phyloP scores from a whole-genome alignment of 2,888 invertebrate genomes.

The Acrobasis suavella region DNA sequence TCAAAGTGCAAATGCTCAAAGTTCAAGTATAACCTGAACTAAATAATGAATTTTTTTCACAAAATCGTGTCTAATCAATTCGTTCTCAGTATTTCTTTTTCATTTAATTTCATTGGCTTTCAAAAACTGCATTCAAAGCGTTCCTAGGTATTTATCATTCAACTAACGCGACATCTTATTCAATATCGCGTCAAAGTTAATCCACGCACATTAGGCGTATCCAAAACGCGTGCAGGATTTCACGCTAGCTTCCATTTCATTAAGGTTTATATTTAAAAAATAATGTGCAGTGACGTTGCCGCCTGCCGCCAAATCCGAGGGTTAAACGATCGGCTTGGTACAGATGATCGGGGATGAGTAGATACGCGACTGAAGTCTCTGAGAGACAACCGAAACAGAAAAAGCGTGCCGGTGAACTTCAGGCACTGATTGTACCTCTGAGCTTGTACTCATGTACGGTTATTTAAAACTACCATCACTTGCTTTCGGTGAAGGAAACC shows the following conservation, averaged over 20 bases:
- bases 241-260: constrained; percentile 40
- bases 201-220: constrained; percentile 35
- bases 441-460: too few species aligned
- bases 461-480: too few species aligned
- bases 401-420: too few species aligned
- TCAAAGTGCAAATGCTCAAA: too few species aligned
- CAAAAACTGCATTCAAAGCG: not conserved
- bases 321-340: constrained; percentile 37
- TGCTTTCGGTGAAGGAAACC: too few species aligned
- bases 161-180: constrained; percentile 20
- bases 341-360: constrained; percentile 23
- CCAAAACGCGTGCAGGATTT: constrained; percentile 34
- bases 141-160: constrained; percentile 5
- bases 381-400: not conserved
- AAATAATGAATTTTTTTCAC: too few species aligned
- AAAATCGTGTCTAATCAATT: too few species aligned
- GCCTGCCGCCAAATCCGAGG: constrained; percentile 35
- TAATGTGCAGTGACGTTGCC: constrained; percentile 47
- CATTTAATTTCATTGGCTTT: too few species aligned
- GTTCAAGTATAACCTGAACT: too few species aligned
- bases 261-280: constrained; percentile 50
- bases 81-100: too few species aligned
- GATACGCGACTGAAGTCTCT: not conserved
- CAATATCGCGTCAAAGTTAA: constrained; percentile 33
- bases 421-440: too few species aligned